Evolutionary conservation across 2,797 vertebrate genomes (phyloP).

Genomic region (Alfaro cultratus): DNA sequence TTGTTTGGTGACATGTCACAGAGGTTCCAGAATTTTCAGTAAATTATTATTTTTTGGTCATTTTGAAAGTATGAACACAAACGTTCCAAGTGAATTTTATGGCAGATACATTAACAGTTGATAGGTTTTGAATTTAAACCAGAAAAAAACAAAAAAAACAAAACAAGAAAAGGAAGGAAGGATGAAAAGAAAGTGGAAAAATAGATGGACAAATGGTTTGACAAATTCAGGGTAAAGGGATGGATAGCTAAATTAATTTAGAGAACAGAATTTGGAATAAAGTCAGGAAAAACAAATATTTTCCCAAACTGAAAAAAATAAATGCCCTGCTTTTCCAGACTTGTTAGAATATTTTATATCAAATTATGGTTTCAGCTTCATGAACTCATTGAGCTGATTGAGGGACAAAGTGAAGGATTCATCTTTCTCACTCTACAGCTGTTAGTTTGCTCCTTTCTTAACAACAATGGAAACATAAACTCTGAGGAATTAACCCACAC

Average conservation of each 20-base stretch:
- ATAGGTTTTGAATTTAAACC: background rate
- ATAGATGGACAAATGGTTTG: background rate
- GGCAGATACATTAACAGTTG: background rate
- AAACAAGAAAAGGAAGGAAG: background rate
- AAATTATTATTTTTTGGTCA: background rate
- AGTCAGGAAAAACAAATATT: background rate
- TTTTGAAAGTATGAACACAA: background rate
- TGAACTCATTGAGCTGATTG: background rate
- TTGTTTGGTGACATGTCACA: background rate
- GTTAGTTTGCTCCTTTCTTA: background rate
- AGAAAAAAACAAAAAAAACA: background rate
- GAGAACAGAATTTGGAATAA: background rate
- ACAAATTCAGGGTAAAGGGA: background rate
- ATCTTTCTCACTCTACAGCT: background rate
- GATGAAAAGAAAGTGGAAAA: background rate
- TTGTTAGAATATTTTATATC: background rate
- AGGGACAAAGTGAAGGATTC: background rate
- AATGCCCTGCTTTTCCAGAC: background rate
- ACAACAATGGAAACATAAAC: background rate
- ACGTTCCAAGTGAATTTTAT: background rate
- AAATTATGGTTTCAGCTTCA: background rate
- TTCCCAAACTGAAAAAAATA: background rate
- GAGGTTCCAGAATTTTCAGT: background rate
- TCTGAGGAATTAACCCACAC: background rate
- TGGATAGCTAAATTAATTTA: background rate